These are phyloP conservation scores for Psylliodes chrysocephalus DNA, from an alignment of 2,888 invertebrate species.

Conservation along the genomic window DNA sequence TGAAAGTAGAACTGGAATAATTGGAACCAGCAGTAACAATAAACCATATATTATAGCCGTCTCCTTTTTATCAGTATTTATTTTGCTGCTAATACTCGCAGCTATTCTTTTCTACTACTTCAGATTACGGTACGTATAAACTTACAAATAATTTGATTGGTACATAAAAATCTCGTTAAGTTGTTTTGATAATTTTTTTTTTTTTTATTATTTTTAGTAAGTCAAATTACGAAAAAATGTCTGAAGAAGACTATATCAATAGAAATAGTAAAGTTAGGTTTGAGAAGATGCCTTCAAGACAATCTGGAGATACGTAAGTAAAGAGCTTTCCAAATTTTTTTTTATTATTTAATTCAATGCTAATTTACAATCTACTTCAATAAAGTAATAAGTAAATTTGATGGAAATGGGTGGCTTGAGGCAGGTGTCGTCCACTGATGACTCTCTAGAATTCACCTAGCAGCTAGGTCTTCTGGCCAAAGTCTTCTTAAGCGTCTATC, in stretches of 20 bases:
- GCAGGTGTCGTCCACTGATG: too few relatives aligned
- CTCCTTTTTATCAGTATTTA: conserved; percentile 53
- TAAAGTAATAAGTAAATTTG: too few relatives aligned
- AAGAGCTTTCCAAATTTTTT: too few relatives aligned
- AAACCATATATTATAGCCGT: conserved; percentile 57
- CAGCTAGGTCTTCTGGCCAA: too few relatives aligned
- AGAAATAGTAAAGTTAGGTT: conserved; percentile 17
- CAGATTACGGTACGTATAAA: conserved; percentile 49
- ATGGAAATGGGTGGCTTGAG: too few relatives aligned
- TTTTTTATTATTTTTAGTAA: conserved; percentile 13
- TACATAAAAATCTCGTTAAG: too few relatives aligned
- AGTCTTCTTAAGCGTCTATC: too few relatives aligned
- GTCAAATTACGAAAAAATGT: conserved; percentile 13
- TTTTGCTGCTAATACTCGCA: conserved; percentile 52
- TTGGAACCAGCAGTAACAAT: not conserved
- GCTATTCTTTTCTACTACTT: conserved; percentile 54
- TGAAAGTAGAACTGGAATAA: not conserved
- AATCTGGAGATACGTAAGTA: too few relatives aligned
- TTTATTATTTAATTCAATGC: too few relatives aligned
- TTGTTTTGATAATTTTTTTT: not conserved
- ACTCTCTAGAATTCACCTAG: too few relatives aligned
- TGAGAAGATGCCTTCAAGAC: not conserved
- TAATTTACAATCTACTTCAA: too few relatives aligned
- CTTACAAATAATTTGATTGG: too few relatives aligned
- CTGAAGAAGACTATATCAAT: conserved; percentile 13